A percentile compares a stretch with the other conserved stretches of the same genome.
Evolutionary conservation across 2,113 vertebrate genomes (phyloP).

Genomic region (Pluvialis apricaria): DNA sequence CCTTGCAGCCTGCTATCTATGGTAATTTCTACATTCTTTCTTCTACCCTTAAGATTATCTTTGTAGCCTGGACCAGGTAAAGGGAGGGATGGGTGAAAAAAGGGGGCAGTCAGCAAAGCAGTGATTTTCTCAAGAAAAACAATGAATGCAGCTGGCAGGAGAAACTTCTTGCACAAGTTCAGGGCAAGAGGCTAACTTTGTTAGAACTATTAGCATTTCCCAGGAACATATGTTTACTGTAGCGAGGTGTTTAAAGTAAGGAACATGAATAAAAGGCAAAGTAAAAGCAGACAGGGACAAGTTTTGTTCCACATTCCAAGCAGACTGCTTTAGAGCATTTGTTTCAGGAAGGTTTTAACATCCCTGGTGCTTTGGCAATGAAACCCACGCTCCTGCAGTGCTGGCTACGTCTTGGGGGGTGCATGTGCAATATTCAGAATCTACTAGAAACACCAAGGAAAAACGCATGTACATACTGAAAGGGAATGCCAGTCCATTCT

Average conservation of each 20-base stretch:
- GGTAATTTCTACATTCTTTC: background rate
- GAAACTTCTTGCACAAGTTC: conserved; percentile 1
- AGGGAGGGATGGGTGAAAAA: background rate
- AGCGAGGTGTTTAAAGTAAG: background rate
- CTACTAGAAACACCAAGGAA: background rate
- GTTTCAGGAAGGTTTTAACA: background rate
- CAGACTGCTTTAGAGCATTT: background rate
- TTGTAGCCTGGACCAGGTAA: background rate
- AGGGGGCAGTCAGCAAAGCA: background rate
- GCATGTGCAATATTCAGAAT: background rate
- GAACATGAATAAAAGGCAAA: conserved; percentile 7
- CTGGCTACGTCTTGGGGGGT: background rate
- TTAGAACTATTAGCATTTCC: background rate
- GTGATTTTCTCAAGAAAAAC: background rate
- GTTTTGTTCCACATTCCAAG: background rate
- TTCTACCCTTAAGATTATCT: background rate
- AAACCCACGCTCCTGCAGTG: background rate
- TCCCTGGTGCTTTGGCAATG: background rate
- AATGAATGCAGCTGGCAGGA: background rate
- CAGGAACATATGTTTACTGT: background rate
- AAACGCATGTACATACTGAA: conserved; percentile 83
- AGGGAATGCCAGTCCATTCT: conserved; percentile 92
- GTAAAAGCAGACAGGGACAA: background rate
- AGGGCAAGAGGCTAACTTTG: conserved; percentile 16
- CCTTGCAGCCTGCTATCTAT: background rate